Evolutionary conservation across 2,888 invertebrate species (phyloP).

Genomic region (Eristalinus aeneus): DNA sequence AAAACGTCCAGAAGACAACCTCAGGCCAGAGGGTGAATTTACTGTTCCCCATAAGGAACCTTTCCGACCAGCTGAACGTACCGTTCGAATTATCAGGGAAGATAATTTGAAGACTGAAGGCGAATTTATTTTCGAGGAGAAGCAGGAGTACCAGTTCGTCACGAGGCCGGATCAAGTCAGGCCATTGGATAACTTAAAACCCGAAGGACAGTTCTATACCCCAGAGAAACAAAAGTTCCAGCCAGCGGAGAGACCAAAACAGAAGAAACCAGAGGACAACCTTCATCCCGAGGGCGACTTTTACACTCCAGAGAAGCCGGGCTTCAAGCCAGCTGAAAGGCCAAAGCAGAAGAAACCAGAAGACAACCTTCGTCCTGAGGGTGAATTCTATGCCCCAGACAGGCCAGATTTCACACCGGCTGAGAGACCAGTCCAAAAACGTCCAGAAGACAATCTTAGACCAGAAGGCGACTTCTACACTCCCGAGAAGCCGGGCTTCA

Average conservation of each 20-base stretch:
- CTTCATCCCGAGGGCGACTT: conserved; percentile 82
- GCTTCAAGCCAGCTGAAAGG: conserved; percentile 75
- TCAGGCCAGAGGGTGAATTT: conserved; percentile 74
- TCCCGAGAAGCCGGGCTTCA: conserved; percentile 75
- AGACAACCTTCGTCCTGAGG: conserved; percentile 81
- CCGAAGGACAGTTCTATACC: conserved; percentile 81
- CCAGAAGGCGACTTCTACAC: conserved; percentile 83
- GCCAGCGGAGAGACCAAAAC: conserved; percentile 81
- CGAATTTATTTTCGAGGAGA: conserved; percentile 75
- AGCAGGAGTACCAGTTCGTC: conserved; percentile 72
- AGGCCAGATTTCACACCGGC: conserved; percentile 80
- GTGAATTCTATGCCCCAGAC: conserved; percentile 82
- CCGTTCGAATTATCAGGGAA: conserved; percentile 81
- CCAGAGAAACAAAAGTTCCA: conserved; percentile 80
- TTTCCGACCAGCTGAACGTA: conserved; percentile 80
- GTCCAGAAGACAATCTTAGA: conserved; percentile 81
- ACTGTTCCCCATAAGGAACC: conserved; percentile 79
- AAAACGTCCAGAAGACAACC: conserved; percentile 82
- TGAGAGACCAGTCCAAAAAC: conserved; percentile 80
- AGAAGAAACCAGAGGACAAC: conserved; percentile 82
- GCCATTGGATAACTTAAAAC: conserved; percentile 81
- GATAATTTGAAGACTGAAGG: conserved; percentile 84
- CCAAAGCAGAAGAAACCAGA: conserved; percentile 79
- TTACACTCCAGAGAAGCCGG: conserved; percentile 78
- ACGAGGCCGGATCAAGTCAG: conserved; percentile 80